Evolutionary conservation across 2,888 invertebrate genomes (phyloP), one percentile per base, ranked within the genome.

Genomic region (Drosophila rubida): DNA sequence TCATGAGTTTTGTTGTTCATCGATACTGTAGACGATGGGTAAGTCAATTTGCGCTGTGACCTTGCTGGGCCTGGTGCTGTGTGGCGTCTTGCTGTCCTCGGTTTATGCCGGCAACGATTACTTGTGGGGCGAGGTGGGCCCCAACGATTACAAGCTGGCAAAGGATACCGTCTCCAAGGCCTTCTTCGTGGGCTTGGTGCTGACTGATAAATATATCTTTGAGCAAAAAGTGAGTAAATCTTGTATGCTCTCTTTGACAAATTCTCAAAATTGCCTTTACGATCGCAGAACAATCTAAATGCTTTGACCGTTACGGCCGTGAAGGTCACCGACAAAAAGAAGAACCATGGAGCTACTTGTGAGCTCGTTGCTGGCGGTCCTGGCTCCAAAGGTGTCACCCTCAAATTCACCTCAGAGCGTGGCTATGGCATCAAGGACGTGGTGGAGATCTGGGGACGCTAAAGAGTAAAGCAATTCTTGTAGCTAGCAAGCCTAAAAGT

Each of bases 371-470:
- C 63, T 0, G 93, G 93, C 25, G 93, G 94, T 3, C 92, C 93
- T 2, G 92, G 92, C 9, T 77, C 78, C 30, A 91, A 80, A 55
- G 90, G 90, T 27, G 92, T 90, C 11, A 92, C 91, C 0, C 64
- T 93, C 0, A 72, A 82, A n/a, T 92, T 93, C 66, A 92, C 91
- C 66, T 93, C 93, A 1, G 72, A 90, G 69, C 89, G 92, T 9
- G 89, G 92, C 14, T 88, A 90, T 42, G 90, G 92, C 16, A 91
- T 93, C 64, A 92, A 92, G 14, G 77, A 85, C 65, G 0, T 59
- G 2, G 87, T 88, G 8, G 89, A 88, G 45, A 79, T 85, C 22
- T 85, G 85, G 89, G 84, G 84, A 11, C 63, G 82, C 7, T 82
- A 58, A 32, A n/a, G 32, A 32, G n/a, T n/a, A 32, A 0, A n/a